These are phyloP conservation scores for Ahaetulla prasina DNA, from an alignment of 2,113 vertebrate genomes.

Conservation along the genomic window DNA sequence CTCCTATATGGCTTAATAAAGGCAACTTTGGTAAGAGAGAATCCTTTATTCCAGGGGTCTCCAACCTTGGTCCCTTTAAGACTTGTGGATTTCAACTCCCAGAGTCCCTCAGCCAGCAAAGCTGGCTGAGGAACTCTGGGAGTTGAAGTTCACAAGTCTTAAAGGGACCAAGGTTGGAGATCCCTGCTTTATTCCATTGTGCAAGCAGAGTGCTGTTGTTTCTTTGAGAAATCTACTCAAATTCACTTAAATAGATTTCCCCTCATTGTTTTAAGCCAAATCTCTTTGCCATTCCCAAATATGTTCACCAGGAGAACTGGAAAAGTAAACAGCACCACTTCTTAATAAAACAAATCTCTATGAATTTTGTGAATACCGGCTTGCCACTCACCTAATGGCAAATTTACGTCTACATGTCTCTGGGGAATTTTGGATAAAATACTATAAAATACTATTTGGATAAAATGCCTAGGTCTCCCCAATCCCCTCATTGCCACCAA, in stretches of 20 bases:
- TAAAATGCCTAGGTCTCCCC: not conserved
- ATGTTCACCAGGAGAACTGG: not conserved
- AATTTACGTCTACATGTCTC: not conserved
- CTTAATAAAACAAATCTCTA: not conserved
- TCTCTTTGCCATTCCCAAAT: not conserved
- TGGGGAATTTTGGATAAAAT: not conserved
- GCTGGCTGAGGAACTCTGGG: no score
- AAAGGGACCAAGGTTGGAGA: no score
- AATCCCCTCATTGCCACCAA: not conserved
- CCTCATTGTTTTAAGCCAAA: not conserved
- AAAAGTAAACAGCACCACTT: not conserved
- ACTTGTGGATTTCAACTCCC: no score
- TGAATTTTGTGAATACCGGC: not conserved
- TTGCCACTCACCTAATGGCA: not conserved
- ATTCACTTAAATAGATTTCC: rapidly evolving
- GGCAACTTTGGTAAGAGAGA: not conserved
- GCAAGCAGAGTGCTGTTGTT: not conserved
- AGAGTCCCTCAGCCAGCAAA: no score
- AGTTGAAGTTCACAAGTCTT: no score
- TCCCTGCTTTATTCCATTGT: not conserved
- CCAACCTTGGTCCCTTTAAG: no score
- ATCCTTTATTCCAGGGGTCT: not conserved
- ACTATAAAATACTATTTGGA: no score
- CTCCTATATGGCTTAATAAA: not conserved
- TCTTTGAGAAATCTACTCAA: not conserved